Evolutionary conservation across 2,113 vertebrate genomes (phyloP).

Genomic region (Siniperca knerii): DNA sequence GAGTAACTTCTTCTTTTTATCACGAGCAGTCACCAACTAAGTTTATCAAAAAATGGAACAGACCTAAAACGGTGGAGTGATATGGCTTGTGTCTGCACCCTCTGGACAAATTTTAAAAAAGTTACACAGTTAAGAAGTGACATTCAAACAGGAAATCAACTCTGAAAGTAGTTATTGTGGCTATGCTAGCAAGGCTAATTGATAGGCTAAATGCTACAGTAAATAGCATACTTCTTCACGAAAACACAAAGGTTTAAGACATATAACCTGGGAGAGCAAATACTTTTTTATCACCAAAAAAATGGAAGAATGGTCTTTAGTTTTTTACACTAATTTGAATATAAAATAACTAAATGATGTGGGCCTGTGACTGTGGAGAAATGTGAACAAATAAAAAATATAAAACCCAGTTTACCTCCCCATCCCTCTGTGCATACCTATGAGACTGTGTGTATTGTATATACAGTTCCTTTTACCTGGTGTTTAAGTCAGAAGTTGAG

Average conservation of each 20-base stretch:
- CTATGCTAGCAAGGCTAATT: not conserved
- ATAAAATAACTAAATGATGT: not conserved
- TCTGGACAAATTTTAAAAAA: not conserved
- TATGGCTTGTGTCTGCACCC: not conserved
- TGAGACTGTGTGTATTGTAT: conserved; percentile 1
- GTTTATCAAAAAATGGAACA: too few relatives aligned
- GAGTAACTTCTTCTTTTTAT: not conserved
- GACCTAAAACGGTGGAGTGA: not conserved
- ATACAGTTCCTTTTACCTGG: conserved; percentile 42
- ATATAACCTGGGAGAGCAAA: not conserved
- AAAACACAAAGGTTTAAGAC: not conserved
- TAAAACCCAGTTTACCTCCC: not conserved
- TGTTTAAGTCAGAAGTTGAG: conserved; percentile 64
- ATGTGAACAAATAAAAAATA: not conserved
- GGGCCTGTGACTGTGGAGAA: not conserved
- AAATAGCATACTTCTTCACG: not conserved
- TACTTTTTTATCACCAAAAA: not conserved
- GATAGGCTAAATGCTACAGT: not conserved
- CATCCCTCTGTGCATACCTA: not conserved
- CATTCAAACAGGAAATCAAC: not conserved
- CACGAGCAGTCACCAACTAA: too few relatives aligned
- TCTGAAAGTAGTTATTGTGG: not conserved
- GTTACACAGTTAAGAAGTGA: too few relatives aligned
- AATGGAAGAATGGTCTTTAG: not conserved
- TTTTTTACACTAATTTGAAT: not conserved